Evolutionary conservation across 2,113 vertebrate species (phyloP), one percentile per base, ranked within the genome.

Genomic region (Atrichornis clamosus): DNA sequence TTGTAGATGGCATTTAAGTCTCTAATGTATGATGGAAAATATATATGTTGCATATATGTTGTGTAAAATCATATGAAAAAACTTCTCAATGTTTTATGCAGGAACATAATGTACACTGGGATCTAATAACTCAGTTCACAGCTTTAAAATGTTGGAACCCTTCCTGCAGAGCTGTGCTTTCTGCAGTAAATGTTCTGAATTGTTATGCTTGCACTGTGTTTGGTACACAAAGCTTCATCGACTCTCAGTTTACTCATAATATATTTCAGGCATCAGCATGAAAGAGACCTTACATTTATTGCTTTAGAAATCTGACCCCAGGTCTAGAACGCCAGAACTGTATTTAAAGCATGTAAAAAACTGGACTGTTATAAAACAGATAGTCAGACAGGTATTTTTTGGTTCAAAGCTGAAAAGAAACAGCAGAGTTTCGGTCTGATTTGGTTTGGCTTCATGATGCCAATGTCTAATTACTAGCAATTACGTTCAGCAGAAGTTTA

Each of bases 251-350:
- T 97, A 81, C 84, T 90, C 72, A 55, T 97, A 98, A 97, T 95
- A 94, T 96, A 96, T 97, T 95, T 96, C 94, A 97, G 94, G 91
- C 96, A 97, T 68, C 90, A 96, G 91, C 73, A 84, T 96, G 96
- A 98, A 97, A 97, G 95, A 91, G 91, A 86, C 44, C 65, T 87
- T 91, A 90, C 86, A 97, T 97, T 98, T 97, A 97, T 75, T 94
- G 87, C 90, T 94, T 88, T 96, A 93, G 94, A 98, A 95, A 98
- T 93, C 59, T 96, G 95, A 97, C 69, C 65, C 78, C 84, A 93
- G 74, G 69, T 91, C 73, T 88, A 83, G 90, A 93, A 75, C 76
- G 96, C 64, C 55, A 97, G 76, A 92, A 94, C 70, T 95, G 69
- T 77, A 96, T 73, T 72, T 82, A 76, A 95, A 91, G 59, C 62